Evolutionary conservation across 2,888 invertebrate genomes (phyloP).

Genomic region (Nomada lathburiana): DNA sequence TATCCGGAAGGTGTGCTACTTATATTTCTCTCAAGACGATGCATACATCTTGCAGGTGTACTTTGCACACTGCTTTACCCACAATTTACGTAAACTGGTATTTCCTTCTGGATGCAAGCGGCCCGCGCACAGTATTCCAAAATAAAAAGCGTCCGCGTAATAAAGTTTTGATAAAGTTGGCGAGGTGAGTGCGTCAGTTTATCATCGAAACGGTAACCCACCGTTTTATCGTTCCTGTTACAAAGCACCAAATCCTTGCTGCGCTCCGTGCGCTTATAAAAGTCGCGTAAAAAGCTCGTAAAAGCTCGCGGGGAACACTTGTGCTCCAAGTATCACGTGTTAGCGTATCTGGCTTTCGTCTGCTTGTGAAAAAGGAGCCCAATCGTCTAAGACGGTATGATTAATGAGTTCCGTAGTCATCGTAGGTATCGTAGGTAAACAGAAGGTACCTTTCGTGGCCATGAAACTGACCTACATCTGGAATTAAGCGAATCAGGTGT

Average conservation of each 20-base stretch:
- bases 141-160: conserved; percentile 26
- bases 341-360: background rate
- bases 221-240: conserved; percentile 47
- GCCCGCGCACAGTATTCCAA: conserved; percentile 9
- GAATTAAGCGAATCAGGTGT: background rate
- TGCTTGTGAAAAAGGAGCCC: background rate
- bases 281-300: conserved; percentile 48
- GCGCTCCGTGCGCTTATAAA: conserved; percentile 39
- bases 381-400: background rate
- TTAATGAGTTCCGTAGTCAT: background rate
- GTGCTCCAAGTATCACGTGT: background rate
- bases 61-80: background rate
- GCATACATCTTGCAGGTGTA: background rate
- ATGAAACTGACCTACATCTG: background rate
- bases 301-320: conserved; percentile 29
- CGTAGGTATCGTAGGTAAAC: no score
- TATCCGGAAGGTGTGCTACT: no score
- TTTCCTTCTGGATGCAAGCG: conserved; percentile 7
- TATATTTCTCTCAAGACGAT: background rate
- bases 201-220: conserved; percentile 47
- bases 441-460: no score
- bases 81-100: conserved; percentile 32
- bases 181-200: conserved; percentile 39
- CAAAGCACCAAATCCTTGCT: conserved; percentile 48
- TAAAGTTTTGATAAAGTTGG: conserved; percentile 57